Conservation (phyloP, 2,113 vertebrate species). For the Eretmochelys imbricata region DNA sequence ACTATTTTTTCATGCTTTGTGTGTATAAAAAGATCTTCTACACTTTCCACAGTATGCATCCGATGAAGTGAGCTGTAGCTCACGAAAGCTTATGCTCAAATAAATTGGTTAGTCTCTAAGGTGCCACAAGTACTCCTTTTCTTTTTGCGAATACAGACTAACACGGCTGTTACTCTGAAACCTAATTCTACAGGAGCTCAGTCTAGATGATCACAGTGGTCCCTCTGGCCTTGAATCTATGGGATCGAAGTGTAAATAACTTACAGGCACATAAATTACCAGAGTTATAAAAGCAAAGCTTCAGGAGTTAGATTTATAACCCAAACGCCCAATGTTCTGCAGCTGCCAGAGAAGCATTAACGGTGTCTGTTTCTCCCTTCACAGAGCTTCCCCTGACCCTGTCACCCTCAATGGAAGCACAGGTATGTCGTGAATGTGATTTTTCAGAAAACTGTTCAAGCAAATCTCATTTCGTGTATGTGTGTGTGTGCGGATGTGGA, state of each 20-base stretch:
- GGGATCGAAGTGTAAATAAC: not conserved
- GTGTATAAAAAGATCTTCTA: no score
- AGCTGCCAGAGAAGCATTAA: rapidly evolving
- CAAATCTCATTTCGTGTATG: not conserved
- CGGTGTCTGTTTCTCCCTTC: not conserved
- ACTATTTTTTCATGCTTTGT: no score
- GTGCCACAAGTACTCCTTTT: no score
- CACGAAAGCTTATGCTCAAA: no score
- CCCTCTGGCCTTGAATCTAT: not conserved
- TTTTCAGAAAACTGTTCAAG: no score
- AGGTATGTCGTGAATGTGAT: constrained; percentile 27
- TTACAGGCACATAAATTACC: not conserved
- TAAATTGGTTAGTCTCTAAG: no score
- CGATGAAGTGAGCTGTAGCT: no score
- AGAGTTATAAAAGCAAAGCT: not conserved
- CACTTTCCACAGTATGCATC: no score
- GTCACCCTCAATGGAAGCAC: constrained; percentile 53
- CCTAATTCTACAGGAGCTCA: not conserved
- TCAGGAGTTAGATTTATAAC: not conserved
- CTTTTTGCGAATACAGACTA: no score
- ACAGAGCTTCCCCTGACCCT: constrained; percentile 56
- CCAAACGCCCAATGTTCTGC: rapidly evolving
- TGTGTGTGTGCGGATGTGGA: no score
- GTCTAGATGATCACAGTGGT: not conserved
- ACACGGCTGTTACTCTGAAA: no score